These are phyloP conservation scores for Neoaliturus tenellus DNA, from an alignment of 2,888 invertebrate genomes.

Conservation along the genomic window DNA sequence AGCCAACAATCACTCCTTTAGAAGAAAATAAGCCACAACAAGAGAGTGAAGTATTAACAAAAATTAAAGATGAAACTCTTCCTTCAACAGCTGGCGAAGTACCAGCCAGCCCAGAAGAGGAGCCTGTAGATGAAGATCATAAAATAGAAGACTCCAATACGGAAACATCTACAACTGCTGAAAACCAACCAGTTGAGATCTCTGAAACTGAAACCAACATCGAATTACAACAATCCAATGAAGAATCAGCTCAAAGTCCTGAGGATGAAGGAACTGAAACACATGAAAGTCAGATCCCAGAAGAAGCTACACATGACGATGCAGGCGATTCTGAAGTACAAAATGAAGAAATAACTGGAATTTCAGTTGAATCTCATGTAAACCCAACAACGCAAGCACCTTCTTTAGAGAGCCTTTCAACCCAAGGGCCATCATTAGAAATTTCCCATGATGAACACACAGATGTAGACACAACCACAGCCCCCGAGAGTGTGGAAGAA, in stretches of 20 bases:
- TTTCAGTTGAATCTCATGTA: not conserved
- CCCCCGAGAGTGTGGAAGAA: not conserved
- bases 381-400: not conserved
- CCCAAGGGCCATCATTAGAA: not conserved
- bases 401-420: not conserved
- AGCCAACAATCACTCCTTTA: not conserved
- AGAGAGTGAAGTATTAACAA: not conserved
- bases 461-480: not conserved
- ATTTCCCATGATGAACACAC: not conserved
- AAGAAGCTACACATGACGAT: constrained; percentile 26
- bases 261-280: not conserved
- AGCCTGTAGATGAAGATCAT: not conserved
- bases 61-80: not conserved
- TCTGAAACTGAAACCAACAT: constrained; percentile 1
- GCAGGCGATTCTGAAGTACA: not conserved
- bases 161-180: not conserved
- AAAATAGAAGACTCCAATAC: not conserved
- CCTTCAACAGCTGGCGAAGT: not conserved
- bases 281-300: not conserved
- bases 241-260: not conserved
- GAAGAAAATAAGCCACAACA: not conserved
- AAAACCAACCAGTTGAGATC: not conserved
- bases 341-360: constrained; percentile 34
- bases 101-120: not conserved
- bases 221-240: not conserved